These are phyloP conservation scores for Ataeniobius toweri DNA, from an alignment of 2,797 vertebrate species.

Conservation along the genomic window DNA sequence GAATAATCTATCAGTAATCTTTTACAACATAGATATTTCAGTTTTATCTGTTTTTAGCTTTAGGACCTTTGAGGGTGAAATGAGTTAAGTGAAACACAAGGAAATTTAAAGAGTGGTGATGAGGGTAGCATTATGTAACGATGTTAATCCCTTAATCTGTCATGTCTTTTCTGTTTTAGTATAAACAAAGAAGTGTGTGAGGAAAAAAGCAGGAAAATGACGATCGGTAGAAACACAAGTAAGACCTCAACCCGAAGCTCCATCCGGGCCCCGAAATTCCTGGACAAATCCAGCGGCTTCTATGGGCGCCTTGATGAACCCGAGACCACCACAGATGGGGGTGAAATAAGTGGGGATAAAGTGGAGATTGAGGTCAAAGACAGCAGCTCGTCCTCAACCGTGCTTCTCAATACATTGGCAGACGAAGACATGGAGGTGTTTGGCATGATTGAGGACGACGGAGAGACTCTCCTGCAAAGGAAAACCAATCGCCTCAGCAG, in stretches of 20 bases:
- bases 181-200: slow-evolving; percentile 3
- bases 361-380: slow-evolving; percentile 10
- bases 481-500: slow-evolving; percentile 72
- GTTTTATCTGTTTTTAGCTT: background rate
- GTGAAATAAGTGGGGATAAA: slow-evolving; percentile 13
- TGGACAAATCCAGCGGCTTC: slow-evolving; percentile 78
- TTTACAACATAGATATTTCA: background rate
- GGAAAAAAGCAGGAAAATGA: slow-evolving; percentile 61
- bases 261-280: slow-evolving; percentile 74
- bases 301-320: slow-evolving; percentile 80
- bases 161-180: slow-evolving; percentile 15
- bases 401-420: slow-evolving; percentile 9
- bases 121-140: slow-evolving; percentile 31
- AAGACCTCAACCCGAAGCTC: slow-evolving; percentile 66
- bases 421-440: slow-evolving; percentile 51
- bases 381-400: background rate
- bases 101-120: background rate
- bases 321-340: slow-evolving; percentile 10
- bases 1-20: slow-evolving; percentile 13
- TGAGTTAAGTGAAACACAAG: background rate
- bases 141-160: slow-evolving; percentile 45
- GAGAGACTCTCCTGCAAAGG: slow-evolving; percentile 71
- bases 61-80: background rate
- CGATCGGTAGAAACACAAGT: slow-evolving; percentile 78
- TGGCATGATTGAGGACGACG: slow-evolving; percentile 75